Conservation (phyloP, 2,113 vertebrate genomes). For the Scalopus aquaticus region DNA sequence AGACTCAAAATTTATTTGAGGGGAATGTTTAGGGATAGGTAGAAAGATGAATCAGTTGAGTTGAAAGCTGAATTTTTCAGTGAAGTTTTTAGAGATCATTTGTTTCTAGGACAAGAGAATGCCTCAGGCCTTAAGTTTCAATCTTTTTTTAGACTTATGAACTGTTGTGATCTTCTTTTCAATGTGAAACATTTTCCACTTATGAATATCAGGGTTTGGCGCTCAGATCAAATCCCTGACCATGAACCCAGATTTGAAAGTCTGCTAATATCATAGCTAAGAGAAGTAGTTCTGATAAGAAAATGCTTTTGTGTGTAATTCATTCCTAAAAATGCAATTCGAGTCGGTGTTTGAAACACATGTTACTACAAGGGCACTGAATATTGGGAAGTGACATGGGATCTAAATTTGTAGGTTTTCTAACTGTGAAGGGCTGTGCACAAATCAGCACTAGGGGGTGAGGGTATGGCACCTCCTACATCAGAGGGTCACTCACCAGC, state of each 20-base stretch:
- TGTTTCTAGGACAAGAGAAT: not conserved
- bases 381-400: not conserved
- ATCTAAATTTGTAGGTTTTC: not conserved
- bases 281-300: not conserved
- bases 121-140: not conserved
- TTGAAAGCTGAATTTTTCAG: not conserved
- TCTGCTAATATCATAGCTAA: not conserved
- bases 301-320: not conserved
- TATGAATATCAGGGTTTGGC: not conserved
- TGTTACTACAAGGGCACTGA: not conserved
- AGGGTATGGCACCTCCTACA: accelerated
- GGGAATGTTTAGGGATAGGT: not conserved
- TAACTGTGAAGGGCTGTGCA: not conserved
- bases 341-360: not conserved
- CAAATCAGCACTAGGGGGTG: not conserved
- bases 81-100: not conserved
- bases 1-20: not conserved
- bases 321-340: not conserved
- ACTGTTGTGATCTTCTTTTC: not conserved
- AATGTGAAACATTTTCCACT: not conserved
- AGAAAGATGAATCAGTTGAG: not conserved
- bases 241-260: not conserved
- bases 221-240: not conserved
- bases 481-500: not conserved
- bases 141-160: not conserved